These are phyloP conservation scores for Lepus americanus DNA, from an alignment of 2,113 vertebrate species.

Conservation along the genomic window DNA sequence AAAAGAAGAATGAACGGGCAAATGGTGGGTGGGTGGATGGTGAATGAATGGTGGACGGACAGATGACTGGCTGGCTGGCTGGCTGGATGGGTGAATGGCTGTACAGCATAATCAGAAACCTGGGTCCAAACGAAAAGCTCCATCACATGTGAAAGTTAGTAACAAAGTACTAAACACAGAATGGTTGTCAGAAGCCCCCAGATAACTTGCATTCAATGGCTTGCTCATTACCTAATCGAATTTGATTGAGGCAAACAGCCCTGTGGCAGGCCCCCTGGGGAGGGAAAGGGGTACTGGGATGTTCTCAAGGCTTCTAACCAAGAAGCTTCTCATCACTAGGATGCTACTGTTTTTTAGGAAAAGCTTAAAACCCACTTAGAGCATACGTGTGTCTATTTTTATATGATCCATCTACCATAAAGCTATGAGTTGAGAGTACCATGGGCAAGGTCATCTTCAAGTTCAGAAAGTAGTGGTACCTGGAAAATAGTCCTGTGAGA, in stretches of 20 bases:
- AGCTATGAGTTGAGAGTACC: background rate
- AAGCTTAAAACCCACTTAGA: background rate
- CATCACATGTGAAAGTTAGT: background rate
- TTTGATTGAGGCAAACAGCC: background rate
- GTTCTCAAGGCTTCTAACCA: background rate
- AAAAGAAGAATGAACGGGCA: background rate
- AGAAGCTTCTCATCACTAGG: background rate
- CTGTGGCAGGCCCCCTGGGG: too few species aligned
- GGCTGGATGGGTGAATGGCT: background rate
- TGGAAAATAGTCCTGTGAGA: background rate
- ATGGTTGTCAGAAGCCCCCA: background rate
- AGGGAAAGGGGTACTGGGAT: background rate
- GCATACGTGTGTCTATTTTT: background rate
- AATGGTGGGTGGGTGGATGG: background rate
- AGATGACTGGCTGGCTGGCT: background rate
- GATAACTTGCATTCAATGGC: background rate
- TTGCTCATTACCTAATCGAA: background rate
- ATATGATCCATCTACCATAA: background rate
- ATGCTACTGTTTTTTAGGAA: background rate
- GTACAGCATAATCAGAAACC: background rate
- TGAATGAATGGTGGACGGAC: background rate
- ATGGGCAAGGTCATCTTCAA: conserved; percentile 8
- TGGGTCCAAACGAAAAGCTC: background rate
- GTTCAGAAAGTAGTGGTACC: background rate
- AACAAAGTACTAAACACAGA: background rate